Conservation (phyloP, 2,888 invertebrate genomes). For the Lamellibrachia satsuma region DNA sequence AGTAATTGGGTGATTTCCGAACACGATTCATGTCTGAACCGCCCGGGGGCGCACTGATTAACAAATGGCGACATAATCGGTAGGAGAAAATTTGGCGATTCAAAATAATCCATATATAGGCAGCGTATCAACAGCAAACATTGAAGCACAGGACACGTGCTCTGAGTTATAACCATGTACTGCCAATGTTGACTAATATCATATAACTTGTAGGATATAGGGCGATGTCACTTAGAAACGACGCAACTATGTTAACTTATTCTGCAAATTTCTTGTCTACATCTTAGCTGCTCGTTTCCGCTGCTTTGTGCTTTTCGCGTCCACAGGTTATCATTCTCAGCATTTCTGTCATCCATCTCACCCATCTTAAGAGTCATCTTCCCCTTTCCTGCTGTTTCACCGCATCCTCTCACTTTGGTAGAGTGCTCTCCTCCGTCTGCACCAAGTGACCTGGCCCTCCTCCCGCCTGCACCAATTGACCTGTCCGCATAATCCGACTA, state of each 20-base stretch:
- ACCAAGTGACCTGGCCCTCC: too few species aligned
- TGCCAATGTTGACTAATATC: neutral
- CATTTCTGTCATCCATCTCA: too few species aligned
- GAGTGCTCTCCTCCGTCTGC: too few species aligned
- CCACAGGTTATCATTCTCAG: too few species aligned
- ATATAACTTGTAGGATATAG: neutral
- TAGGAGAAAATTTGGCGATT: neutral
- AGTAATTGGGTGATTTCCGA: slow-evolving; percentile 17
- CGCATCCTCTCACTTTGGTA: too few species aligned
- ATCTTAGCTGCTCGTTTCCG: neutral
- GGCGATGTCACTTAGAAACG: neutral
- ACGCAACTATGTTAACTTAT: neutral
- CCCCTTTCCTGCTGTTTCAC: too few species aligned
- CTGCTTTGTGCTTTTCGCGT: neutral
- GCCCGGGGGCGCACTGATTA: neutral
- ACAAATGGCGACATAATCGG: neutral
- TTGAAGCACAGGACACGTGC: neutral
- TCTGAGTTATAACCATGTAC: neutral
- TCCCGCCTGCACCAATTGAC: too few species aligned
- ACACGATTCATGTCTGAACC: neutral
- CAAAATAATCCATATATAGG: neutral
- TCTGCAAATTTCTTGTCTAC: neutral
- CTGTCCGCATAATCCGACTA: too few species aligned
- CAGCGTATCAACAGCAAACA: neutral
- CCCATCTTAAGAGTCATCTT: too few species aligned